phyloP scores from a whole-genome alignment of 2,113 vertebrate species.

The Rafetus swinhoei region DNA sequence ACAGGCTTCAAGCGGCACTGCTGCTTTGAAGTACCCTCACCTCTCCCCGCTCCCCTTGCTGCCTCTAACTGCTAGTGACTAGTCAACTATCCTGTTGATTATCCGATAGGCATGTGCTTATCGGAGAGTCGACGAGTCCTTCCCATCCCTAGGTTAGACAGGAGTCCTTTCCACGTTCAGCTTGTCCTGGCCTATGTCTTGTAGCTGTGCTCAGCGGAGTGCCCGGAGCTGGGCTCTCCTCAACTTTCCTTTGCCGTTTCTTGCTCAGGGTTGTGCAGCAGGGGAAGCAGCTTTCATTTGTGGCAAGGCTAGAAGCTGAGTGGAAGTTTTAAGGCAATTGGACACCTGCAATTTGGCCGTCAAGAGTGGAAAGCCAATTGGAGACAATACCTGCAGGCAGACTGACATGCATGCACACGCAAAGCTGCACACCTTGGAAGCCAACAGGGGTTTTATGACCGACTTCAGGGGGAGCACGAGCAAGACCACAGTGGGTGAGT shows the following conservation, averaged over 20 bases:
- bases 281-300: constrained; percentile 2
- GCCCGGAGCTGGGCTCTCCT: not conserved
- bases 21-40: no score
- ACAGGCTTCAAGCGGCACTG: no score
- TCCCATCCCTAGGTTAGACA: not conserved
- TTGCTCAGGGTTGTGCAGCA: not conserved
- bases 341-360: not conserved
- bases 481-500: not conserved
- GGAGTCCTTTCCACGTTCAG: constrained; percentile 29
- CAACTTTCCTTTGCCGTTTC: constrained; percentile 31
- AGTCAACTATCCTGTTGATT: no score
- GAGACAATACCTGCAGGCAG: not conserved
- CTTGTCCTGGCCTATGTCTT: constrained; percentile 19
- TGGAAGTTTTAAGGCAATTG: not conserved
- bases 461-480: not conserved
- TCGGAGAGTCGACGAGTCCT: no score
- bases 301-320: not conserved
- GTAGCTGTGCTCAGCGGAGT: constrained; percentile 49
- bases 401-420: not conserved
- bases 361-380: not conserved
- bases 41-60: no score
- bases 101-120: no score
- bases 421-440: not conserved
- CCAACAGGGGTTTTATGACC: not conserved
- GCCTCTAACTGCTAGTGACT: no score